These are phyloP conservation scores for Eilema griseolum DNA, from an alignment of 2,888 invertebrate species.

Conservation along the genomic window DNA sequence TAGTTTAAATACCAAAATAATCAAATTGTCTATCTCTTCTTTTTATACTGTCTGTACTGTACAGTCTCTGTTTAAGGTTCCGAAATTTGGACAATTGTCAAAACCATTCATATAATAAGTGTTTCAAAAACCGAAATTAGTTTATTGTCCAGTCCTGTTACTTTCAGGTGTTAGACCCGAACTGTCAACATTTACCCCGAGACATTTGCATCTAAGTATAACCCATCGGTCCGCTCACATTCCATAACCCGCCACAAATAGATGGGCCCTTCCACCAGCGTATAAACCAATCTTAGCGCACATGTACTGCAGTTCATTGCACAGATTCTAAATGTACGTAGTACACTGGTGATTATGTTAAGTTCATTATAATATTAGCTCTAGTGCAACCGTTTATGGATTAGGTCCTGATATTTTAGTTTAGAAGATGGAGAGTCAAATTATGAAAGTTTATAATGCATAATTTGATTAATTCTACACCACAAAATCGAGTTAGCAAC, in stretches of 20 bases:
- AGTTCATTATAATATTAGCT: background rate
- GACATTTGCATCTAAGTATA: constrained; percentile 32
- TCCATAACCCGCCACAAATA: constrained; percentile 43
- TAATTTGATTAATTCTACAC: background rate
- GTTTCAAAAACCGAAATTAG: background rate
- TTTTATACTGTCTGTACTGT: too few species aligned
- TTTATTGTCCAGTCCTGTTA: background rate
- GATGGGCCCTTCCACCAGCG: constrained; percentile 21
- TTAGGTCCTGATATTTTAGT: background rate
- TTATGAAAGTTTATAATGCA: background rate
- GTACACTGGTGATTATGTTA: constrained; percentile 7
- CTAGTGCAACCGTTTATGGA: background rate
- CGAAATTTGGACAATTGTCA: background rate
- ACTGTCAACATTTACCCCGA: constrained; percentile 4
- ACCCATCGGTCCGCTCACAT: constrained; percentile 29
- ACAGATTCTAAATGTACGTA: background rate
- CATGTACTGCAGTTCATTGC: background rate
- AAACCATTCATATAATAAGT: background rate
- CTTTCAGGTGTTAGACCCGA: constrained; percentile 1
- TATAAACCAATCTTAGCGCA: constrained; percentile 1
- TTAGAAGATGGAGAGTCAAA: background rate
- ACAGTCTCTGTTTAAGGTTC: too few species aligned
- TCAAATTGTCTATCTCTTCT: too few species aligned
- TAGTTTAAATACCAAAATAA: too few species aligned
- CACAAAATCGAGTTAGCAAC: too few species aligned